Evolutionary conservation across 2,888 invertebrate genomes (phyloP).

Genomic region (Microlaimidae sp.): DNA sequence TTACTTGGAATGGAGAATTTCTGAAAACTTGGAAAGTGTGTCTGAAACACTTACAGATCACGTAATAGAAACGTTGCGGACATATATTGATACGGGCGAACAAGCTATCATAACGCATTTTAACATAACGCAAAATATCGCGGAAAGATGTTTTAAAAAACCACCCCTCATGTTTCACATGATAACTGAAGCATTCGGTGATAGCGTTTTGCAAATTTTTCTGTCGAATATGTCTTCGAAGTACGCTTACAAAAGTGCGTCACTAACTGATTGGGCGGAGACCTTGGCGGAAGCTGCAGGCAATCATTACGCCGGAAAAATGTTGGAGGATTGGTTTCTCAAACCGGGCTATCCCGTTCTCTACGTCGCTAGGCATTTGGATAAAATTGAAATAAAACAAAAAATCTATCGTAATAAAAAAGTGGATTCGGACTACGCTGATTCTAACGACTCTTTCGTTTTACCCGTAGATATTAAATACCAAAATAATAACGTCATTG

Average conservation of each 20-base stretch:
- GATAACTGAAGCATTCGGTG: not conserved
- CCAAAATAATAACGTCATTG: too few relatives aligned
- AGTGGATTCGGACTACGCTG: not conserved
- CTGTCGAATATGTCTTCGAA: not conserved
- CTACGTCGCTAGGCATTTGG: not conserved
- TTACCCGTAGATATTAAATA: not conserved
- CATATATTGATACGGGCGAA: not conserved
- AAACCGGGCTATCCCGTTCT: not conserved
- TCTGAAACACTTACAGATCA: not conserved
- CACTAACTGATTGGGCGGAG: not conserved
- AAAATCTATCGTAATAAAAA: not conserved
- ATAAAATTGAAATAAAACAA: not conserved
- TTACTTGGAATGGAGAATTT: not conserved
- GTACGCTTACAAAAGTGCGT: not conserved
- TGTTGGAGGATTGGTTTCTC: not conserved
- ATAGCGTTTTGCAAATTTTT: not conserved
- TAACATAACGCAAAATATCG: not conserved
- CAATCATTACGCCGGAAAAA: not conserved
- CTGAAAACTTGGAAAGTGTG: not conserved
- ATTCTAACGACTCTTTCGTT: not conserved
- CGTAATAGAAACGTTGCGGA: not conserved
- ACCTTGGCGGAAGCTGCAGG: not conserved
- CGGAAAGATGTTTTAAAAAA: not conserved
- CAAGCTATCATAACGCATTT: not conserved
- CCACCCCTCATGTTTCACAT: conserved; percentile 3